phyloP scores from a whole-genome alignment of 2,888 invertebrate genomes.

The Harpalus rubripes region DNA sequence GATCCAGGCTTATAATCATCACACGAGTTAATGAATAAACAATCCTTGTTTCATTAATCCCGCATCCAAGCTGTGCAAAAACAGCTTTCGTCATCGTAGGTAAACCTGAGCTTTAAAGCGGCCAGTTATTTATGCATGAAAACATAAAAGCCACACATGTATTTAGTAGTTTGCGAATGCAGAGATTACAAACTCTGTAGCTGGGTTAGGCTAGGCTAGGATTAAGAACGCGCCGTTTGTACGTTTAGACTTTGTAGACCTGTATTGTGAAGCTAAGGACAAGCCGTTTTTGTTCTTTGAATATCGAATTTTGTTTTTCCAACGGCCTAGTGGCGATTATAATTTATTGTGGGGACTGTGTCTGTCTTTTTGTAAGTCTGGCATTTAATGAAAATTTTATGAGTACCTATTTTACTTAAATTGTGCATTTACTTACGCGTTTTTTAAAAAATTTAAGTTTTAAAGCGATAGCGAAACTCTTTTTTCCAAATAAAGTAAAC shows the following conservation, averaged over 20 bases:
- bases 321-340: neutral
- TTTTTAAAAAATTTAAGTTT: no score
- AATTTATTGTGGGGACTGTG: constrained; percentile 17
- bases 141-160: constrained; percentile 48
- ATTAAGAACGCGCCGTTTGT: neutral
- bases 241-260: neutral
- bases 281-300: constrained; percentile 56
- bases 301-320: constrained; percentile 45
- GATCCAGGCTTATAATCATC: constrained; percentile 32
- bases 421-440: no score
- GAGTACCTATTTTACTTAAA: no score
- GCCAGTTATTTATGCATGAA: constrained; percentile 53
- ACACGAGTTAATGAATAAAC: constrained; percentile 35
- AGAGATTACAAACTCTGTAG: constrained; percentile 39
- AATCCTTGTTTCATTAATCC: constrained; percentile 40
- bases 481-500: no score
- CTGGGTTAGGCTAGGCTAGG: constrained; percentile 8
- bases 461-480: no score
- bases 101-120: constrained; percentile 16
- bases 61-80: constrained; percentile 23
- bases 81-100: constrained; percentile 13
- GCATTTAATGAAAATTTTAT: no score
- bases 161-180: constrained; percentile 51
- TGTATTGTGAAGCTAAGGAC: constrained; percentile 10
- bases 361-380: neutral